phyloP scores from a whole-genome alignment of 2,797 vertebrate species.

The Odontamblyopus rebecca region DNA sequence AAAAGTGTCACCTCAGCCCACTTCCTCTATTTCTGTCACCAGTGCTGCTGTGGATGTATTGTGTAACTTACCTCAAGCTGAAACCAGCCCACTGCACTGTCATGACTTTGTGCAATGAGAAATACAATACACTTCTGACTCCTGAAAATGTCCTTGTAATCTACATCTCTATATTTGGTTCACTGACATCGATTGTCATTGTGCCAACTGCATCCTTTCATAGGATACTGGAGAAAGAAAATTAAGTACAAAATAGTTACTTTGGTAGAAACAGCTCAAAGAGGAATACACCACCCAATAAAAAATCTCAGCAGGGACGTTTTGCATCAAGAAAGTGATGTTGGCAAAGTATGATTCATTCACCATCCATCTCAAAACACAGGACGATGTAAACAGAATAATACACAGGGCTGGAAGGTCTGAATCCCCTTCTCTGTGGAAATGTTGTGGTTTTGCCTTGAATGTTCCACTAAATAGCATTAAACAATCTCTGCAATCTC shows the following conservation, averaged over 20 bases:
- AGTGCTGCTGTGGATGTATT: slow-evolving; percentile 9
- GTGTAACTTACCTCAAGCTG: slow-evolving; percentile 29
- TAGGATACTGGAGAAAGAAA: not conserved
- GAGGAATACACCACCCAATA: not conserved
- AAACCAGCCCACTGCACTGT: not conserved
- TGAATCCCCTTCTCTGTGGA: no score
- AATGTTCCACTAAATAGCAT: no score
- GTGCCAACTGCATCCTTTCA: not conserved
- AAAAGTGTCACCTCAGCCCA: slow-evolving; percentile 44
- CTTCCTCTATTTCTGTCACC: slow-evolving; percentile 36
- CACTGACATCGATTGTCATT: not conserved
- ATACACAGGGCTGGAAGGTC: no score
- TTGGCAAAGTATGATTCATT: no score
- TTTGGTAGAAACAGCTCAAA: not conserved
- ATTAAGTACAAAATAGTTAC: not conserved
- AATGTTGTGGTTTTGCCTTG: no score
- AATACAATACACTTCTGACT: not conserved
- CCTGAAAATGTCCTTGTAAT: not conserved
- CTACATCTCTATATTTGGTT: not conserved
- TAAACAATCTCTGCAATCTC: no score
- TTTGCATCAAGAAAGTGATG: no score
- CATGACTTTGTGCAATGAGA: slow-evolving; percentile 4
- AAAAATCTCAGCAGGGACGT: no score
- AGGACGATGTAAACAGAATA: no score
- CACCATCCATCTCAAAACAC: no score